A percentile compares a stretch with the other conserved stretches of the same genome.
Evolutionary conservation across 2,888 invertebrate species (phyloP).

Genomic region (Andricus curvator): DNA sequence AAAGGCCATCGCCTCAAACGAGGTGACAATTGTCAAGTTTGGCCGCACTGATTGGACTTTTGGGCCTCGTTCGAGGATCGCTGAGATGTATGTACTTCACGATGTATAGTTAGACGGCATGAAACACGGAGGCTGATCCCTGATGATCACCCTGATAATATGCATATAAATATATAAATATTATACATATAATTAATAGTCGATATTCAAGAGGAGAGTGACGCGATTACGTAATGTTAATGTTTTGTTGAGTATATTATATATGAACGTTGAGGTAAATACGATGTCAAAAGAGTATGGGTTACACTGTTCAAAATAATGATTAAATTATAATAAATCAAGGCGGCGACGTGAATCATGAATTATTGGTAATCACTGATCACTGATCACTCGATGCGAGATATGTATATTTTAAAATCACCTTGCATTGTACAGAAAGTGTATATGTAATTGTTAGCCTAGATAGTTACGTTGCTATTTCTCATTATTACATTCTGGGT

Average conservation of each 20-base stretch:
- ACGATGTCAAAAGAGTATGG: slow-evolving; percentile 63
- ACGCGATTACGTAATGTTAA: slow-evolving; percentile 63
- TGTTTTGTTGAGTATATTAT: slow-evolving; percentile 72
- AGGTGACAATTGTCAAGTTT: neutral
- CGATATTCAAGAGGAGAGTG: slow-evolving; percentile 28
- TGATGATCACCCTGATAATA: slow-evolving; percentile 43
- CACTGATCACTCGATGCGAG: slow-evolving; percentile 34
- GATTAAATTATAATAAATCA: slow-evolving; percentile 58
- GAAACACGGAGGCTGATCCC: slow-evolving; percentile 51
- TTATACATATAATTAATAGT: slow-evolving; percentile 39
- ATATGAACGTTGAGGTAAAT: slow-evolving; percentile 69
- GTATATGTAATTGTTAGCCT: slow-evolving; percentile 72
- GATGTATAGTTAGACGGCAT: slow-evolving; percentile 59
- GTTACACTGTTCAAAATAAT: slow-evolving; percentile 51
- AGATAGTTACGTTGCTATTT: slow-evolving; percentile 73
- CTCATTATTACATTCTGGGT: slow-evolving; percentile 51
- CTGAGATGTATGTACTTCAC: slow-evolving; percentile 41
- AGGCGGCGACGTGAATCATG: slow-evolving; percentile 50
- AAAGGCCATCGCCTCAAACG: slow-evolving; percentile 51
- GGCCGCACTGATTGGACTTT: neutral
- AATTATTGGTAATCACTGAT: slow-evolving; percentile 49
- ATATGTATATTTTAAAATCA: slow-evolving; percentile 62
- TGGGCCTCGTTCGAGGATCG: neutral
- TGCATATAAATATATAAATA: slow-evolving; percentile 48
- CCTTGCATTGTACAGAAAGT: slow-evolving; percentile 76